Evolutionary conservation across 2,888 invertebrate species (phyloP), one percentile per base, ranked within the genome.

Genomic region (Macrophya annulata): DNA sequence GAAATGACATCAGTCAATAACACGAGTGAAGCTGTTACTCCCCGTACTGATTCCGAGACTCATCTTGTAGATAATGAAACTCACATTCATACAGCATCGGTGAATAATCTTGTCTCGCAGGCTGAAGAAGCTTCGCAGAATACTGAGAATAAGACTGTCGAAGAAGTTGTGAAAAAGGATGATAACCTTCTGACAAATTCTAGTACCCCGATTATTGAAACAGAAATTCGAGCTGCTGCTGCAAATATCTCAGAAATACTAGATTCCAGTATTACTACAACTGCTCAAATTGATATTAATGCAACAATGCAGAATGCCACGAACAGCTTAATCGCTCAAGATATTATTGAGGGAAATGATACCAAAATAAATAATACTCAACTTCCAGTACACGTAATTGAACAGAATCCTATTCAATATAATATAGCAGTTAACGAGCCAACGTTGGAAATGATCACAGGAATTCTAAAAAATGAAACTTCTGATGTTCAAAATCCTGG

Each of bases 1-100:
- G 90, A 89, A 12, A 88, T 88, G 0, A 87, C 89, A 43, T 76
- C 87, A 0, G 65, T 25, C 37, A 45, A 81, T 15, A 81, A 62
- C n/a, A 62, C 59, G n/a, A 43, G 43, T 81, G 81, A 59, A 59
- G n/a, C 43, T n/a, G 10, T 62, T 21, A 40, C 62, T 62, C 62
- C 62, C 40, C 59, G 62, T 10, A 81, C 81, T 43, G 81, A 81
- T 43, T 81, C 81, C 1, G 43, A 81, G 15, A 21, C 51, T 81
- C 59, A 81, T 17, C 40, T 81, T 21, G 62, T 59, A 4, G 81
- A 81, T 21, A 59, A 81, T 40, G 81, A 81, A 62, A 81, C 59
- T 62, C 21, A 81, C 43, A 81, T 51, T 62, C 62, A 62, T 9
- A 43, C 51, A 62, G 21, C n/a, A 59, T 43, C 84, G 71, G 85